These are phyloP conservation scores for Chelon labrosus DNA, from an alignment of 2,797 vertebrate species.

Conservation along the genomic window DNA sequence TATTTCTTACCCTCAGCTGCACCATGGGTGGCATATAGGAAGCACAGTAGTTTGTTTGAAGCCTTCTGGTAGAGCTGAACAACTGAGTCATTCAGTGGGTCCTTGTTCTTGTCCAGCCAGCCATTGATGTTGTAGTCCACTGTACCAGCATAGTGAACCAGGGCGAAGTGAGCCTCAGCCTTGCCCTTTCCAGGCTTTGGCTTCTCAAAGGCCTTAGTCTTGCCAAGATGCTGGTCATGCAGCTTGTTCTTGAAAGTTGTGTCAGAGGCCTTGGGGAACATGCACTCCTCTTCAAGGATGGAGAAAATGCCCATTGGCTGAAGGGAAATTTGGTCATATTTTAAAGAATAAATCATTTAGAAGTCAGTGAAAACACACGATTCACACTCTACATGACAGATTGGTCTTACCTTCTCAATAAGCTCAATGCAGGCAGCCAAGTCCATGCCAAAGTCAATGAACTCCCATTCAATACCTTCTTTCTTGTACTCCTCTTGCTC, in stretches of 20 bases:
- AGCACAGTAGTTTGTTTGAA: conserved; percentile 83
- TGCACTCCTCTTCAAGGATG: conserved; percentile 90
- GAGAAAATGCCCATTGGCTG: conserved; percentile 84
- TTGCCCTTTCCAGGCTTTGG: conserved; percentile 87
- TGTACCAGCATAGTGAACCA: conserved; percentile 89
- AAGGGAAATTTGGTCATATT: not conserved
- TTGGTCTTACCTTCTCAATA: conserved; percentile 87
- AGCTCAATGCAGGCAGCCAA: conserved; percentile 90
- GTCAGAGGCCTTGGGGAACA: conserved; percentile 88
- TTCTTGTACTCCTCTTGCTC: conserved; percentile 88
- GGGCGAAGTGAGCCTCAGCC: conserved; percentile 88
- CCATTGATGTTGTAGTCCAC: conserved; percentile 90
- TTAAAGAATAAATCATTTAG: too few relatives aligned
- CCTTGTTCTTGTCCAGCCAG: conserved; percentile 93
- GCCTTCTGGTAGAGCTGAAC: conserved; percentile 90
- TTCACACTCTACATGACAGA: too few relatives aligned
- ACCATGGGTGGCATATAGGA: conserved; percentile 83
- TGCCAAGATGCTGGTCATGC: conserved; percentile 91
- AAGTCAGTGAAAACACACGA: too few relatives aligned
- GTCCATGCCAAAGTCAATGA: conserved; percentile 87
- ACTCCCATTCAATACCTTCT: conserved; percentile 81
- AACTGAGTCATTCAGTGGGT: conserved; percentile 90
- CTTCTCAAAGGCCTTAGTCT: conserved; percentile 84
- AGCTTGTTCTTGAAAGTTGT: conserved; percentile 90
- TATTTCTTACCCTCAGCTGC: conserved; percentile 86